A percentile compares a stretch with the other conserved stretches of the same genome.
phyloP scores from a whole-genome alignment of 2,888 invertebrate species.

The Thecocarcelia acutangulata region DNA sequence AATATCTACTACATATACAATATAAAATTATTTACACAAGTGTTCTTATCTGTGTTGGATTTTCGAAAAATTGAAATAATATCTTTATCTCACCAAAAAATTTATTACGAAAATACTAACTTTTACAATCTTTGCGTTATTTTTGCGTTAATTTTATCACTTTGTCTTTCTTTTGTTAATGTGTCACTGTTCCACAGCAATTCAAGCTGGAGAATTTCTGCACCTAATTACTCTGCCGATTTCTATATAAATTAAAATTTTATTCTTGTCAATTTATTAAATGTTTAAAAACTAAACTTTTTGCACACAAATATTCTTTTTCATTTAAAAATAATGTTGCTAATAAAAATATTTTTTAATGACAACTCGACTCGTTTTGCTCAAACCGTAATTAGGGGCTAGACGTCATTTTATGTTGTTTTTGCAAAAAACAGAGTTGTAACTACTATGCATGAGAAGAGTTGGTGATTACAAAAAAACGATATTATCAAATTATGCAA shows the following conservation, averaged over 20 bases:
- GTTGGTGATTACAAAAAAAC: constrained; percentile 5
- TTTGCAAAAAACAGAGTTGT: constrained; percentile 42
- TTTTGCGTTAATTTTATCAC: not conserved
- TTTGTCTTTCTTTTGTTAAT: constrained; percentile 2
- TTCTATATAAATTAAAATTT: not conserved
- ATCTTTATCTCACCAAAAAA: constrained; percentile 1
- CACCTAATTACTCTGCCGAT: not conserved
- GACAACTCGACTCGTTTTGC: constrained; percentile 63
- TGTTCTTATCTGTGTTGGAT: constrained; percentile 17
- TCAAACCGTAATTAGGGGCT: constrained; percentile 49
- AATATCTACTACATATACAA: not conserved
- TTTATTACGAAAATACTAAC: constrained; percentile 19
- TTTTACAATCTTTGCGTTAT: constrained; percentile 23
- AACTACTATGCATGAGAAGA: constrained; percentile 4
- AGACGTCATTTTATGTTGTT: constrained; percentile 29
- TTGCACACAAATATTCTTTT: constrained; percentile 1
- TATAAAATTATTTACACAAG: constrained; percentile 20
- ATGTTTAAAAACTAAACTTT: not conserved
- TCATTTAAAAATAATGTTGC: constrained; percentile 8
- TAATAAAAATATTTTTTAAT: constrained; percentile 33
- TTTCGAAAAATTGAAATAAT: not conserved
- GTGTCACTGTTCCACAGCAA: constrained; percentile 10
- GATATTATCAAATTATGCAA: too few species aligned
- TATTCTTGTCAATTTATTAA: not conserved
- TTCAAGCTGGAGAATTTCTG: not conserved